Evolutionary conservation across 2,888 invertebrate genomes (phyloP).

Genomic region (Tetragonisca angustula): DNA sequence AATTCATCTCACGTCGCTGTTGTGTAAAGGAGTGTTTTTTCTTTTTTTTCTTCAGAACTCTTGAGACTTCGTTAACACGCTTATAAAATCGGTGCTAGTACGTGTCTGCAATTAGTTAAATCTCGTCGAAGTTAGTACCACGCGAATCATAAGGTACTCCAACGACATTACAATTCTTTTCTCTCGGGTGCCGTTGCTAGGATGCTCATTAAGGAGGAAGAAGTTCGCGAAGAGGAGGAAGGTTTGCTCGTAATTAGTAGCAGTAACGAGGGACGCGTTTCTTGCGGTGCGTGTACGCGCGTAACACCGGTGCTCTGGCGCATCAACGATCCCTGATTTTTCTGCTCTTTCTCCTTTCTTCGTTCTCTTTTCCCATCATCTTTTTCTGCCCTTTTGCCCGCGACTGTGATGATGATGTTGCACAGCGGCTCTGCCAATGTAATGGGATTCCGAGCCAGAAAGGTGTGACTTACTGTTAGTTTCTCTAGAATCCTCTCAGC

Average conservation of each 20-base stretch:
- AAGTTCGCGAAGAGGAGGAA: conserved; percentile 51
- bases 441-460: neutral
- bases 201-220: conserved; percentile 71
- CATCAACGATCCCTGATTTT: conserved; percentile 47
- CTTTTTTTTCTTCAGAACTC: too few species aligned
- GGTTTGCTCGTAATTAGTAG: conserved; percentile 77
- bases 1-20: too few species aligned
- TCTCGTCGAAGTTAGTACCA: conserved; percentile 11
- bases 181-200: conserved; percentile 65
- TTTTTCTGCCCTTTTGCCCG: neutral
- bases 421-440: neutral
- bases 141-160: conserved; percentile 48
- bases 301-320: conserved; percentile 58
- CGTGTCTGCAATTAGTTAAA: neutral
- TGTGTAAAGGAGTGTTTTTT: too few species aligned
- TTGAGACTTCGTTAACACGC: too few species aligned
- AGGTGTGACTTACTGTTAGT: neutral
- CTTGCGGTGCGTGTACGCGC: conserved; percentile 72
- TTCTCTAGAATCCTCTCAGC: neutral
- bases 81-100: too few species aligned
- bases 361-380: neutral
- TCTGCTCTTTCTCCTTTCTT: neutral
- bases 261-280: conserved; percentile 80
- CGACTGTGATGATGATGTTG: neutral
- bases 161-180: conserved; percentile 67